Conservation (phyloP, 1,140 invertebrate genomes). For the Prorops nasuta region DNA sequence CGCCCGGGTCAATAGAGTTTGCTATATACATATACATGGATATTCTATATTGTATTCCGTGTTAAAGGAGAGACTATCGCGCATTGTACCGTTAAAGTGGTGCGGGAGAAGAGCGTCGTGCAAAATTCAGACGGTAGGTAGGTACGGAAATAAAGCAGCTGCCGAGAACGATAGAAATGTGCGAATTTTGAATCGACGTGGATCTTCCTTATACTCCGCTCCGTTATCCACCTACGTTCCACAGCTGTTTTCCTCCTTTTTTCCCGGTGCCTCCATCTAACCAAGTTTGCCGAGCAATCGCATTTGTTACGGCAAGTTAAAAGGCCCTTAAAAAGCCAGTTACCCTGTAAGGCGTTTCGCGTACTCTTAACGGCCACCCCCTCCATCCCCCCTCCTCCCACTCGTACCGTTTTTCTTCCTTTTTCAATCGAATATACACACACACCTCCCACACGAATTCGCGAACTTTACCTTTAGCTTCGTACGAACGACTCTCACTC, state of each 20-base stretch:
- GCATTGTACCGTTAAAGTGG: too few species aligned
- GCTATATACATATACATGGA: too few species aligned
- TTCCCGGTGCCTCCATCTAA: slow-evolving; percentile 1
- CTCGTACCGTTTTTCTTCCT: not conserved
- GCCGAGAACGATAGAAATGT: too few species aligned
- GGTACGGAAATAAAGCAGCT: too few species aligned
- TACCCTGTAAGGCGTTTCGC: slow-evolving; percentile 11
- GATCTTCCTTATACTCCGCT: not conserved
- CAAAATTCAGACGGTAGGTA: too few species aligned
- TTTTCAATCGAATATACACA: not conserved
- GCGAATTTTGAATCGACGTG: not conserved
- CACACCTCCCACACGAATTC: too few species aligned
- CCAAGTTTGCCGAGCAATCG: slow-evolving; percentile 15
- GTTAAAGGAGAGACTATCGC: too few species aligned
- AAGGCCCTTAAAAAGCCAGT: slow-evolving; percentile 17
- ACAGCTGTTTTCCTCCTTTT: slow-evolving; percentile 1
- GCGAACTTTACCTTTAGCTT: too few species aligned
- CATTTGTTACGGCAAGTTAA: slow-evolving; percentile 13
- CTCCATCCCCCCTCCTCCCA: slow-evolving; percentile 1
- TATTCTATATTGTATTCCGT: too few species aligned
- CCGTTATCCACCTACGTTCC: slow-evolving; percentile 3
- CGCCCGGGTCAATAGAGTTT: too few species aligned
- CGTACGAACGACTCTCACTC: too few species aligned
- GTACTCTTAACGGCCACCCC: slow-evolving; percentile 5
- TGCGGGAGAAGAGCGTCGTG: too few species aligned